Percentiles rank a stretch among this genome's conserved stretches.
phyloP scores from a whole-genome alignment of 2,888 invertebrate species.

The Margaritifera margaritifera region DNA sequence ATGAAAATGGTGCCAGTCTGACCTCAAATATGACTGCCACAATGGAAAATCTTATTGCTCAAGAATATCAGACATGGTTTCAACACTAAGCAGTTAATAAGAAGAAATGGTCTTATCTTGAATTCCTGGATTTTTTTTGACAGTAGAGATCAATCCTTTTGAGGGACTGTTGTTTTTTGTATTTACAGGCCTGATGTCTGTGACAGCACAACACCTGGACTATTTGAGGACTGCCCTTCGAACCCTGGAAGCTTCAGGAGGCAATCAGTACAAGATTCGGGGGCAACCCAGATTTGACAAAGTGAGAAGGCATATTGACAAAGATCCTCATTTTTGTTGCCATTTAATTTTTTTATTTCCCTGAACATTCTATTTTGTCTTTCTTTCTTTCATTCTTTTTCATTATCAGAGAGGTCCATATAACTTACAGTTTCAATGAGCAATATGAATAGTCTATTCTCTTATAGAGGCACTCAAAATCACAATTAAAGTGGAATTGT shows the following conservation, averaged over 20 bases:
- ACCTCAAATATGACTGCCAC: no score
- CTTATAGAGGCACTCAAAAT: no score
- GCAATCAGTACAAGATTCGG: constrained; percentile 68
- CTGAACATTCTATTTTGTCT: constrained; percentile 2
- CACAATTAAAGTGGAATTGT: no score
- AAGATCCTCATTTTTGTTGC: background rate
- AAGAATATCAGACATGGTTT: no score
- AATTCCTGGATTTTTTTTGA: no score
- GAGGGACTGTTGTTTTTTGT: background rate
- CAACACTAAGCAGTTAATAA: no score
- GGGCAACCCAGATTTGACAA: constrained; percentile 68
- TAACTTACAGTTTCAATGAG: no score
- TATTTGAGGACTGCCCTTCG: constrained; percentile 65
- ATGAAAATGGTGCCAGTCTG: no score
- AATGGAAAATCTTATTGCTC: no score
- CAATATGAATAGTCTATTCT: no score
- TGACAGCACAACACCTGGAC: constrained; percentile 68
- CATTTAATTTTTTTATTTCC: background rate
- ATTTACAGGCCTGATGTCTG: constrained; percentile 67
- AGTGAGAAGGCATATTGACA: constrained; percentile 39
- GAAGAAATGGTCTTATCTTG: no score
- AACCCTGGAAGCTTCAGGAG: constrained; percentile 57
- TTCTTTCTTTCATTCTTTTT: background rate
- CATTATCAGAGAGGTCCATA: no score
- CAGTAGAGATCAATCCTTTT: background rate